These are phyloP conservation scores for Hippoglossus stenolepis DNA, from an alignment of 2,113 vertebrate species.

Conservation along the genomic window DNA sequence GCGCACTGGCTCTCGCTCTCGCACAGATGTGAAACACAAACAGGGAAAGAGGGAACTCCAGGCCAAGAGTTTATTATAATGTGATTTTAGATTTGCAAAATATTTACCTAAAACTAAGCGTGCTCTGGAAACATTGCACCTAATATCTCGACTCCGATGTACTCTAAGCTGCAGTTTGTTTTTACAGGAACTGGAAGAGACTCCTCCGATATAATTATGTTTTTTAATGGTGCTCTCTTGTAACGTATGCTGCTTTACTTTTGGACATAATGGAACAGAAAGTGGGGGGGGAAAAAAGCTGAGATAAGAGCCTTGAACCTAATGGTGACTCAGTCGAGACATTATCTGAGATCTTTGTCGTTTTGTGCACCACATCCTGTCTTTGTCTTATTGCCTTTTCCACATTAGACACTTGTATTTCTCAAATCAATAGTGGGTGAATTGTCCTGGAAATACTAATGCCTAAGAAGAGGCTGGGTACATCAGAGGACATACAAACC, in stretches of 20 bases:
- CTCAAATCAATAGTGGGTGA: slow-evolving; percentile 54
- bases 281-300: neutral
- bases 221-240: neutral
- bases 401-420: slow-evolving; percentile 47
- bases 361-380: slow-evolving; percentile 36
- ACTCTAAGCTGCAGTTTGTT: slow-evolving; percentile 3
- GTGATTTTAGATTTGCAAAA: slow-evolving; percentile 18
- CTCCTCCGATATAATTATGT: slow-evolving; percentile 2
- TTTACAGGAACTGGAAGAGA: slow-evolving; percentile 1
- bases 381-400: slow-evolving; percentile 52
- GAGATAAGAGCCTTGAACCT: slow-evolving; percentile 41
- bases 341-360: slow-evolving; percentile 48
- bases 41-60: slow-evolving; percentile 27
- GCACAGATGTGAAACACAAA: slow-evolving; percentile 5
- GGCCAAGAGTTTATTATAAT: slow-evolving; percentile 6
- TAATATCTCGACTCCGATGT: slow-evolving; percentile 36
- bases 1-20: slow-evolving; percentile 35
- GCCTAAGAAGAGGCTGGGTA: slow-evolving; percentile 29
- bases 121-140: slow-evolving; percentile 21
- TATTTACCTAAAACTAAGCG: neutral
- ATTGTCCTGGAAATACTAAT: slow-evolving; percentile 57
- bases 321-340: slow-evolving; percentile 23
- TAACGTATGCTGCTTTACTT: slow-evolving; percentile 26
- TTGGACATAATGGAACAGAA: slow-evolving; percentile 28
- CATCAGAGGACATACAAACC: too few species aligned